phyloP scores from a whole-genome alignment of 2,113 vertebrate genomes.

The Struthidea cinerea region DNA sequence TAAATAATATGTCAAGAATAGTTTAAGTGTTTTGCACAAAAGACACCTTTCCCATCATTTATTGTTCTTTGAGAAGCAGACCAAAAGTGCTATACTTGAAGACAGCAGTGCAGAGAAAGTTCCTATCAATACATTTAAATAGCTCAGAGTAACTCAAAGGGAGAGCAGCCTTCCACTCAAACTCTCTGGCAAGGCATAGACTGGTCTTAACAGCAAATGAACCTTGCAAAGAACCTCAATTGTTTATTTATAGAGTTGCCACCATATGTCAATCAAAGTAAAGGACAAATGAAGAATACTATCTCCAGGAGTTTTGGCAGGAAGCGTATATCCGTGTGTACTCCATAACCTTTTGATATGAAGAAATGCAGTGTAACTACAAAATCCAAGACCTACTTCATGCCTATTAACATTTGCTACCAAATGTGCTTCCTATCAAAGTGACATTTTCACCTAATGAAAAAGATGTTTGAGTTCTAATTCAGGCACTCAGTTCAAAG shows the following conservation, averaged over 20 bases:
- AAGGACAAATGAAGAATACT: slow-evolving; percentile 4
- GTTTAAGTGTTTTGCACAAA: background rate
- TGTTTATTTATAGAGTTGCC: slow-evolving; percentile 40
- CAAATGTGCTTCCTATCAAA: background rate
- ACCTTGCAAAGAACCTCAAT: slow-evolving; percentile 2
- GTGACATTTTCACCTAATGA: slow-evolving; percentile 18
- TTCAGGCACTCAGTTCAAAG: background rate
- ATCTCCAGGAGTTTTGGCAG: background rate
- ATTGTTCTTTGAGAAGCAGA: background rate
- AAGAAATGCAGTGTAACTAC: background rate
- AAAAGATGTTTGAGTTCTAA: background rate
- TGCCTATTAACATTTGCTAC: background rate
- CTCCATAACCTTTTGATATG: background rate
- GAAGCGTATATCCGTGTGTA: background rate
- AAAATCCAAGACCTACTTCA: background rate
- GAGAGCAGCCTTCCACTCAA: background rate
- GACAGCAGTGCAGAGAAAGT: background rate
- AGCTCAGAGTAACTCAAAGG: background rate
- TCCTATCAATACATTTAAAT: background rate
- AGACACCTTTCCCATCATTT: background rate
- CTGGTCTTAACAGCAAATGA: slow-evolving; percentile 19
- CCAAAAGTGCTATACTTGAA: background rate
- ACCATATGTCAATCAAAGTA: slow-evolving; percentile 6
- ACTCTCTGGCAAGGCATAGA: background rate
- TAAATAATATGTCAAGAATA: slow-evolving; percentile 6